Base-by-base conservation (phyloP, 2,888 invertebrate species). In the Drosophila subsilvestris region DNA sequence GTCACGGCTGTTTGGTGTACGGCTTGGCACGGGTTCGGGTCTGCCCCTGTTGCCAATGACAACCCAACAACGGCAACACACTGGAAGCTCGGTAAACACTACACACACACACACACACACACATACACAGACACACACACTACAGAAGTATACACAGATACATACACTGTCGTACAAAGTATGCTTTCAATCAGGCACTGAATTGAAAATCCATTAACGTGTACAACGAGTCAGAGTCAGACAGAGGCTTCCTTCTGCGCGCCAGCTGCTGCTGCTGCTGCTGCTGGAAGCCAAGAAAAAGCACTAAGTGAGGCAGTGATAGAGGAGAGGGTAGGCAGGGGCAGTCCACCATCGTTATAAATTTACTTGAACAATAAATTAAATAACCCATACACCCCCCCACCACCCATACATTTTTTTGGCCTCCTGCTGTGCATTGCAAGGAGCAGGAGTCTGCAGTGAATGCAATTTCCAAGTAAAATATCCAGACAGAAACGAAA, bases 141-240 rank as follows among this genome's bases (percentile, higher is more conserved):
- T n/a, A n/a, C n/a, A n/a, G n/a, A n/a, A n/a, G n/a, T n/a, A n/a
- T n/a, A n/a, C n/a, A n/a, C n/a, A n/a, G 32, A 53, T 55, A 32
- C 43, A 51, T 27, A 45, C 63, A 27, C 45, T 55, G 62, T 56
- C 60, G 62, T 54, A 74, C 71, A 86, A 78, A 81, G 79, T 89
- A 89, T 85, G 89, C 89, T 87, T 85, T 87, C 89, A 89, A 85
- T 87, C 85, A 85, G 85, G 78, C 87, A 79, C 83, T 89, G 86
- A 89, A 86, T 86, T 89, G 86, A 86, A 86, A 89, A 89, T 86
- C 89, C 86, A 86, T 86, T 86, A 86, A 86, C 88, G 89, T 87
- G 82, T 78, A 87, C 85, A 87, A 73, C 63, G 29, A 56, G n/a
- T n/a, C 69, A 68, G 75, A 63, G 60, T 42, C 42, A 12, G 47